phyloP scores from a whole-genome alignment of 1,140 invertebrate genomes.

The Theocolax elegans region DNA sequence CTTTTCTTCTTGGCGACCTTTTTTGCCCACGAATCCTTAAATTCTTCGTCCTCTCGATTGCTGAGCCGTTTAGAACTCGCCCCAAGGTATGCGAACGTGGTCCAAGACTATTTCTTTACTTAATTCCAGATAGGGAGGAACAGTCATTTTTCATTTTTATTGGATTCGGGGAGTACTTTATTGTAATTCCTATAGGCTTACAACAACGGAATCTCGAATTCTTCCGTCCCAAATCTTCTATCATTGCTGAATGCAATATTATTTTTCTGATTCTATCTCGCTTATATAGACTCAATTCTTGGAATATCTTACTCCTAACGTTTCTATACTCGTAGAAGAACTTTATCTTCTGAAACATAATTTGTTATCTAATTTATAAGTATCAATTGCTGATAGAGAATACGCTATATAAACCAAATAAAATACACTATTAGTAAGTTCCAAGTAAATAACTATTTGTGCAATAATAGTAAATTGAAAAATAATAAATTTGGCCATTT shows the following conservation, averaged over 20 bases:
- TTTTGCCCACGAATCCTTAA: constrained; percentile 13
- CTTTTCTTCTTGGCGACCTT: constrained; percentile 20
- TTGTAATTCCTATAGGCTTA: constrained; percentile 21
- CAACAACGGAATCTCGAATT: constrained; percentile 15
- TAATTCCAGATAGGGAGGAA: constrained; percentile 41
- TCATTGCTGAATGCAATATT: not conserved
- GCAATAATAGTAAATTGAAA: too few relatives aligned
- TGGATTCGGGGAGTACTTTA: constrained; percentile 38
- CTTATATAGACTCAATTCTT: too few relatives aligned
- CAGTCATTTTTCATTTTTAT: constrained; percentile 50
- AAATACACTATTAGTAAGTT: too few relatives aligned
- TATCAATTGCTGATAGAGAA: too few relatives aligned
- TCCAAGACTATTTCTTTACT: constrained; percentile 46
- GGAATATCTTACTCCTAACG: too few relatives aligned
- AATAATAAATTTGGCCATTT: too few relatives aligned
- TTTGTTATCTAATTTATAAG: too few relatives aligned
- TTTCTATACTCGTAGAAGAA: too few relatives aligned
- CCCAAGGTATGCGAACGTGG: constrained; percentile 39
- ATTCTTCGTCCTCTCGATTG: constrained; percentile 28
- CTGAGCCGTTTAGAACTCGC: constrained; percentile 34
- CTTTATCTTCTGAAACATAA: too few relatives aligned
- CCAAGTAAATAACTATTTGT: too few relatives aligned
- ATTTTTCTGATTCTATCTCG: not conserved
- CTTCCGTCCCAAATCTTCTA: constrained; percentile 7
- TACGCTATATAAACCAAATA: too few relatives aligned